Evolutionary conservation across 2,113 vertebrate genomes (phyloP).

Genomic region (Tretioscincus oriximinensis): DNA sequence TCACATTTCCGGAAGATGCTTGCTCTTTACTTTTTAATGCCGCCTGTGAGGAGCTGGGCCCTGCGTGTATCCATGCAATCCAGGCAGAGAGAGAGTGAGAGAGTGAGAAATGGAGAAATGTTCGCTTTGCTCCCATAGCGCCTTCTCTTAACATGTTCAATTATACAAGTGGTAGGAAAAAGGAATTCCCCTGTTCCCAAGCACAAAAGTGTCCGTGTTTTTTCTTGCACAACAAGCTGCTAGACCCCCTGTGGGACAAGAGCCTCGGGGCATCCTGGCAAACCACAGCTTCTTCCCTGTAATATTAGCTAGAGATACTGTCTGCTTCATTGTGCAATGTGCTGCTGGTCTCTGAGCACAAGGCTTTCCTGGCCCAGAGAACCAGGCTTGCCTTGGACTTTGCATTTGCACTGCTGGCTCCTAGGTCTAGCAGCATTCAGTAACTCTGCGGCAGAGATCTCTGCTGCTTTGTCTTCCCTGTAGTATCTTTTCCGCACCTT

Average conservation of each 20-base stretch:
- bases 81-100: no score
- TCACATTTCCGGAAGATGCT: slow-evolving; percentile 23
- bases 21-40: slow-evolving; percentile 30
- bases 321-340: background rate
- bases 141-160: slow-evolving; percentile 46
- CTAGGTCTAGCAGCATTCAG: no score
- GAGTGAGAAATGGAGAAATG: background rate
- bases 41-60: background rate
- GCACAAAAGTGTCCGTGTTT: background rate
- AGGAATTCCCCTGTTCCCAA: background rate
- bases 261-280: background rate
- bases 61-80: background rate
- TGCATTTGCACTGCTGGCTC: no score
- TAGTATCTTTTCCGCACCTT: no score
- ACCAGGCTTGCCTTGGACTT: background rate
- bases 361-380: background rate
- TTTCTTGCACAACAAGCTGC: background rate
- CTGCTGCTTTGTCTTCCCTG: no score
- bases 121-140: slow-evolving; percentile 11
- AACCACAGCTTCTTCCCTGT: background rate
- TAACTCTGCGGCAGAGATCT: no score
- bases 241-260: rapidly evolving
- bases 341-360: background rate
- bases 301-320: background rate
- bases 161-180: slow-evolving; percentile 31